A percentile compares a stretch with the other conserved stretches of the same genome.
Conservation (phyloP, 2,888 invertebrate genomes). For the Petrolisthes cinctipes region DNA sequence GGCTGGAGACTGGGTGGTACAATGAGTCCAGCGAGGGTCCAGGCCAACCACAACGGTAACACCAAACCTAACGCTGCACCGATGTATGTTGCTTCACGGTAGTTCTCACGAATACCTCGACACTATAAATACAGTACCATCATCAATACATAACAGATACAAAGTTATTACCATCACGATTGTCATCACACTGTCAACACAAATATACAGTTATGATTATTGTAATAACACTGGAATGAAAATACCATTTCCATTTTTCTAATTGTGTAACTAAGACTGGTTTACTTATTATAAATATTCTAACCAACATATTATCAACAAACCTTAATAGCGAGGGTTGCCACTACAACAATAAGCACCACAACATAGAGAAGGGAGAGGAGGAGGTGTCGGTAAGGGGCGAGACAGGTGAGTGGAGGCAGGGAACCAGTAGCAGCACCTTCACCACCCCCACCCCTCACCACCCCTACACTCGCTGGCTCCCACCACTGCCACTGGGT, state of each 20-base stretch:
- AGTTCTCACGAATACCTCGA: constrained; percentile 88
- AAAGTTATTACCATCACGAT: neutral
- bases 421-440: constrained; percentile 15
- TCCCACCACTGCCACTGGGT: constrained; percentile 69
- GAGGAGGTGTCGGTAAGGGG: constrained; percentile 73
- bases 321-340: constrained; percentile 62
- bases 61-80: constrained; percentile 88
- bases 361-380: constrained; percentile 86
- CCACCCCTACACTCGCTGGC: constrained; percentile 70
- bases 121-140: constrained; percentile 75
- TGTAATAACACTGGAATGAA: too few relatives aligned
- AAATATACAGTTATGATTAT: neutral
- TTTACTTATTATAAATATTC: neutral
- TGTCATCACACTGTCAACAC: neutral
- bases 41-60: constrained; percentile 87
- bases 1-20: constrained; percentile 67
- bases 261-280: neutral
- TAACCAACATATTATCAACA: neutral
- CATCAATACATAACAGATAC: neutral
- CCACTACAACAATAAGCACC: constrained; percentile 65
- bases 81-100: constrained; percentile 92
- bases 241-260: too few relatives aligned
- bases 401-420: constrained; percentile 67
- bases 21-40: constrained; percentile 82
- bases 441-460: constrained; percentile 11